phyloP scores from a whole-genome alignment of 2,797 vertebrate genomes.

The Thamnophis elegans region DNA sequence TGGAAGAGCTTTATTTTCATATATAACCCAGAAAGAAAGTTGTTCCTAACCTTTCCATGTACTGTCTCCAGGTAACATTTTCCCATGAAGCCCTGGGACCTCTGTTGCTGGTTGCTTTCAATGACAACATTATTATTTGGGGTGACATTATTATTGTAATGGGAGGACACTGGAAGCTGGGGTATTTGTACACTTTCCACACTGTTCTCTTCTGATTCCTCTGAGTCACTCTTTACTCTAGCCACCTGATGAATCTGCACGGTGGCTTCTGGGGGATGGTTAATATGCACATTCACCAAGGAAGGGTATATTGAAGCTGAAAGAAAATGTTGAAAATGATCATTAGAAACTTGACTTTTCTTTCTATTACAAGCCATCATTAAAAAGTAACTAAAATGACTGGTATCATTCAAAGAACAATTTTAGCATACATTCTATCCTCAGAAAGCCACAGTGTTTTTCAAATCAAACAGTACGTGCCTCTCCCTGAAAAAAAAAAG shows the following conservation, averaged over 20 bases:
- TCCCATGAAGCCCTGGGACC: slow-evolving; percentile 75
- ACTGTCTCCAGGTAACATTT: slow-evolving; percentile 86
- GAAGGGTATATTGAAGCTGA: slow-evolving; percentile 89
- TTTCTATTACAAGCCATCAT: background rate
- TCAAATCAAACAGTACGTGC: background rate
- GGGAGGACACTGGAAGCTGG: slow-evolving; percentile 61
- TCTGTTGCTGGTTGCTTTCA: slow-evolving; percentile 53
- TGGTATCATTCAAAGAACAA: background rate
- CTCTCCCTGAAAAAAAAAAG: background rate
- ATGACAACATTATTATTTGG: slow-evolving; percentile 72
- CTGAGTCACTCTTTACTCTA: slow-evolving; percentile 77
- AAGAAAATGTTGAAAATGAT: slow-evolving; percentile 44
- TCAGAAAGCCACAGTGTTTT: background rate
- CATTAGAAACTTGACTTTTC: background rate
- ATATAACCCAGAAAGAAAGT: background rate
- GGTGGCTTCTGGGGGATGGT: slow-evolving; percentile 87
- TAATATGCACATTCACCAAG: slow-evolving; percentile 91
- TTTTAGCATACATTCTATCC: background rate
- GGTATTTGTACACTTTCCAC: slow-evolving; percentile 76
- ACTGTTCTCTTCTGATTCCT: slow-evolving; percentile 67
- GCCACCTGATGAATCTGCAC: slow-evolving; percentile 94
- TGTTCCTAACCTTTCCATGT: slow-evolving; percentile 83
- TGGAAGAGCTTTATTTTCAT: background rate
- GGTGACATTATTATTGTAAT: slow-evolving; percentile 35
- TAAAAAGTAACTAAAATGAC: background rate